Conservation (phyloP, 1,140 invertebrate genomes). For the Platorchestia sp. region DNA sequence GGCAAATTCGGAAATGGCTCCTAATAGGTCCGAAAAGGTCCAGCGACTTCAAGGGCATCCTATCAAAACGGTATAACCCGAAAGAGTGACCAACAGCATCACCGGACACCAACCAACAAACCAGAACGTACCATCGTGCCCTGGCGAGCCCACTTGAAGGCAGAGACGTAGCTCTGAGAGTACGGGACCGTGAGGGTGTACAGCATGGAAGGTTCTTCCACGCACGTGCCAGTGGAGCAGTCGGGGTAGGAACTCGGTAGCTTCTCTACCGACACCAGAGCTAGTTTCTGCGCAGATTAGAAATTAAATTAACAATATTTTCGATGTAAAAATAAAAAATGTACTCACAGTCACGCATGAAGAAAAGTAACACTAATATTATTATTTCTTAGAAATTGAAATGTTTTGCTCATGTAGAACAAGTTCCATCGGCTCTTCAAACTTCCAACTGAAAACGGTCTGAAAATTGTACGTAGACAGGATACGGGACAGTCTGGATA, state of each 20-base stretch:
- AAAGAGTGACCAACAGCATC: too few relatives aligned
- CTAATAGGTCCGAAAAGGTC: too few relatives aligned
- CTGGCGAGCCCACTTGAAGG: slow-evolving; percentile 30
- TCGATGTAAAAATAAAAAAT: background rate
- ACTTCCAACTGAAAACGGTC: background rate
- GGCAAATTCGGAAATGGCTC: too few relatives aligned
- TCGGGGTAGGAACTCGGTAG: background rate
- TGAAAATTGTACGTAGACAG: background rate
- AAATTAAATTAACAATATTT: background rate
- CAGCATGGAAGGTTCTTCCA: background rate
- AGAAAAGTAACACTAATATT: background rate
- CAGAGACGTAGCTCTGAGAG: background rate
- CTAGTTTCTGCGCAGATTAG: background rate
- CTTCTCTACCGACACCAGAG: background rate
- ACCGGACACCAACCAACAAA: background rate
- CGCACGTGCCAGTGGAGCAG: background rate
- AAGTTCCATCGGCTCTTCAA: too few relatives aligned
- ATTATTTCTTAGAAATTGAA: background rate
- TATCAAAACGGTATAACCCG: too few relatives aligned
- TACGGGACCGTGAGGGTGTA: background rate
- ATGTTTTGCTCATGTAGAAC: background rate
- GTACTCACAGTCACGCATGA: background rate
- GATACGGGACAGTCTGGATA: background rate
- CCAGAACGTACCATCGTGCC: slow-evolving; percentile 2
- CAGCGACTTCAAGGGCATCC: too few relatives aligned